These are phyloP conservation scores for Adelognathus sp. DNA, from an alignment of 2,888 invertebrate species.

Conservation along the genomic window DNA sequence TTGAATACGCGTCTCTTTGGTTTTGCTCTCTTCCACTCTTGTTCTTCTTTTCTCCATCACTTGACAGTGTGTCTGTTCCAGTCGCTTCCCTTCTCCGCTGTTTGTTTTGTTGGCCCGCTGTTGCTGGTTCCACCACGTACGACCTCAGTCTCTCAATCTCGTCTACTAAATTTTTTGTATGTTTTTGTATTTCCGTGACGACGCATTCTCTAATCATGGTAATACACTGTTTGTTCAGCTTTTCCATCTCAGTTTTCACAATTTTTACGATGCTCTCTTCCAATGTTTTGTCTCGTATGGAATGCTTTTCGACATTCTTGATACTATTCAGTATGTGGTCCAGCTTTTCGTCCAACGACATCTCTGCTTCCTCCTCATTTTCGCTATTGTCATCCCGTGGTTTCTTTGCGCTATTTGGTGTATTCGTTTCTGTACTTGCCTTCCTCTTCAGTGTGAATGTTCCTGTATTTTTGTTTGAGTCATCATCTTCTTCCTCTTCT, in stretches of 20 bases:
- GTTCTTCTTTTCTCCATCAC: not conserved
- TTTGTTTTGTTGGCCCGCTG: not conserved
- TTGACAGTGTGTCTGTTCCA: not conserved
- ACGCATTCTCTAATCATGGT: not conserved
- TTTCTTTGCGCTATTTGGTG: not conserved
- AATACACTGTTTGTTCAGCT: not conserved
- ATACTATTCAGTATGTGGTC: not conserved
- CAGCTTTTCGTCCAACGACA: not conserved
- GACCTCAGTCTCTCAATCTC: not conserved
- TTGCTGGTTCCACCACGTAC: too few relatives aligned
- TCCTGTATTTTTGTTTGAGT: not conserved
- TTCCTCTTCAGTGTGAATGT: not conserved
- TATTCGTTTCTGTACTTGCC: not conserved
- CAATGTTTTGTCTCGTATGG: not conserved
- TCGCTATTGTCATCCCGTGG: not conserved
- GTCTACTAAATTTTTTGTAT: not conserved
- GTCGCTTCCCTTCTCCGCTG: not conserved
- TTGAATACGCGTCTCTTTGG: not conserved
- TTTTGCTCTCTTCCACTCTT: not conserved
- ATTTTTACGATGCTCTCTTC: not conserved
- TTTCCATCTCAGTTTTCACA: not conserved
- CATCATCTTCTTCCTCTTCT: not conserved
- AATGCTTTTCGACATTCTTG: not conserved
- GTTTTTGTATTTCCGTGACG: not conserved
- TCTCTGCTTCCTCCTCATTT: not conserved